These are phyloP conservation scores for Cephus runcator DNA, from an alignment of 2,888 invertebrate species.

Conservation along the genomic window DNA sequence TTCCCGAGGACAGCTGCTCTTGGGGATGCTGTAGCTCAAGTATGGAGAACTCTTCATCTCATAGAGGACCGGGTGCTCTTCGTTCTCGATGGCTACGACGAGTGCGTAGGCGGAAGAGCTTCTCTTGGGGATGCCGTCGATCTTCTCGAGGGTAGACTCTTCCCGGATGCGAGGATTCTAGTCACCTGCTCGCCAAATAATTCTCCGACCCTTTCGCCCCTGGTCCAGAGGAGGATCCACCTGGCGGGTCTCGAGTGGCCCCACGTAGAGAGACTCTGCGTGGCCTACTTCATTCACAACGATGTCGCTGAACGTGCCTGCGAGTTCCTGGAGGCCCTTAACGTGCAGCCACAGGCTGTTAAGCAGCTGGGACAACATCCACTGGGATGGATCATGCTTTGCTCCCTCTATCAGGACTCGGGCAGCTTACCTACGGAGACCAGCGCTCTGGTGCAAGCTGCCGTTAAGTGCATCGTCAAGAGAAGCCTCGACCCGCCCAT, in stretches of 20 bases:
- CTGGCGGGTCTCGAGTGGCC: constrained; percentile 67
- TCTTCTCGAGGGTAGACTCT: constrained; percentile 68
- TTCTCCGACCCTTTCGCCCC: constrained; percentile 60
- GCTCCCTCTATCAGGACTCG: constrained; percentile 64
- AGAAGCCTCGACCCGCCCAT: constrained; percentile 59
- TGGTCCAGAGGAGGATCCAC: constrained; percentile 67
- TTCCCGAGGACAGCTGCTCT: constrained; percentile 60
- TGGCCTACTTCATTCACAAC: constrained; percentile 67
- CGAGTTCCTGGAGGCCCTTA: constrained; percentile 63
- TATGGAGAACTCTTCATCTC: constrained; percentile 65
- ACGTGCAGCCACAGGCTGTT: constrained; percentile 60
- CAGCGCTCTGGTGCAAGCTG: constrained; percentile 60
- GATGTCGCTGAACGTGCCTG: constrained; percentile 59
- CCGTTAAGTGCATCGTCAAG: constrained; percentile 66
- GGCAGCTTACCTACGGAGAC: constrained; percentile 59
- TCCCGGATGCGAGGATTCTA: constrained; percentile 68
- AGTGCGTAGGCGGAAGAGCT: constrained; percentile 63
- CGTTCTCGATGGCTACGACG: constrained; percentile 69
- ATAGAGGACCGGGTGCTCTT: constrained; percentile 67
- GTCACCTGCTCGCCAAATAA: constrained; percentile 67
- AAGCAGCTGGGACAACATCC: constrained; percentile 67
- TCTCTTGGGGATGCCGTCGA: constrained; percentile 67
- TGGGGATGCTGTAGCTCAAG: constrained; percentile 60
- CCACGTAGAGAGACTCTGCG: constrained; percentile 66
- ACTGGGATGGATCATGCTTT: constrained; percentile 68